phyloP scores from a whole-genome alignment of 1,140 invertebrate genomes.

The Neodiprion fabricii region DNA sequence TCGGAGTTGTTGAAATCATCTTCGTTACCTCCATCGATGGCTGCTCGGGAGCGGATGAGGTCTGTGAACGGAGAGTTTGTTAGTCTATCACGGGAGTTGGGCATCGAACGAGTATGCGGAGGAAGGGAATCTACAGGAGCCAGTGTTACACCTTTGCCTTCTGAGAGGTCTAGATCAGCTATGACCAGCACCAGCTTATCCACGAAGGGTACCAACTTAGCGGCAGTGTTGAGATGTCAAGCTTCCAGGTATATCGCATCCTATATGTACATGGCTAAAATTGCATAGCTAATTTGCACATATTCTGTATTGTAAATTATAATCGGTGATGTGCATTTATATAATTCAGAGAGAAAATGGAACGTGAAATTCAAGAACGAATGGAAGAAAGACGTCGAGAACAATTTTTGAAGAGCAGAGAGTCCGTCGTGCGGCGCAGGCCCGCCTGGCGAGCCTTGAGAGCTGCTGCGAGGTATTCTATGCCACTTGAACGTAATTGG shows the following conservation, averaged over 20 bases:
- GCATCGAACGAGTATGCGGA: slow-evolving; percentile 46
- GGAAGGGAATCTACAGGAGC: slow-evolving; percentile 43
- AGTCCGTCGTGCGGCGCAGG: slow-evolving; percentile 67
- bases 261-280: background rate
- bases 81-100: slow-evolving; percentile 50
- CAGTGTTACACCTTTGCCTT: slow-evolving; percentile 41
- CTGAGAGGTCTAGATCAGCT: slow-evolving; percentile 56
- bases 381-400: slow-evolving; percentile 66
- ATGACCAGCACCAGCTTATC: slow-evolving; percentile 57
- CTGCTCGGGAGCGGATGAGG: slow-evolving; percentile 64
- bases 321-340: slow-evolving; percentile 14
- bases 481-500: background rate
- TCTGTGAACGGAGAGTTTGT: slow-evolving; percentile 56
- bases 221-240: slow-evolving; percentile 73
- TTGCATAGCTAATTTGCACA: background rate
- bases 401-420: slow-evolving; percentile 64
- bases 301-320: background rate
- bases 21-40: slow-evolving; percentile 74
- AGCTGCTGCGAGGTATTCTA: slow-evolving; percentile 55
- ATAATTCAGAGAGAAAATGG: slow-evolving; percentile 65
- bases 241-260: slow-evolving; percentile 60
- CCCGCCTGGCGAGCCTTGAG: slow-evolving; percentile 74
- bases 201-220: slow-evolving; percentile 70
- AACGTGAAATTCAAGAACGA: slow-evolving; percentile 66
- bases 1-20: slow-evolving; percentile 72